phyloP scores from a whole-genome alignment of 2,797 vertebrate genomes.

The Lateolabrax maculatus region DNA sequence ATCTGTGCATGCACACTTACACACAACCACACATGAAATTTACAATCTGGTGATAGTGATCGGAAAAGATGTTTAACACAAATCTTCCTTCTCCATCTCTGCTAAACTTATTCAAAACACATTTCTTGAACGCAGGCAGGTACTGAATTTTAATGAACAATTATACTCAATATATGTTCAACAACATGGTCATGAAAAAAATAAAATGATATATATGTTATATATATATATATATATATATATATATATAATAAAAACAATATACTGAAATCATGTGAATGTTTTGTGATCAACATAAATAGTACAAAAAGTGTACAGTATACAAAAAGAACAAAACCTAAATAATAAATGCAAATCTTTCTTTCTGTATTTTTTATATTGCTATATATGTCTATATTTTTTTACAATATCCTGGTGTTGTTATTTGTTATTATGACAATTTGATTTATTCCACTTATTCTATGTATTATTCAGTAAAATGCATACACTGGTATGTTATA shows the following conservation, averaged over 20 bases:
- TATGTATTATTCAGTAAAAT: slow-evolving; percentile 77
- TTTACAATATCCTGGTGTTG: slow-evolving; percentile 25
- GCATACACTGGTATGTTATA: slow-evolving; percentile 68
- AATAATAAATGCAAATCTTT: slow-evolving; percentile 29
- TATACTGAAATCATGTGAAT: too few relatives aligned
- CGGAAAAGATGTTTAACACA: background rate
- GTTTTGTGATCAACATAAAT: background rate
- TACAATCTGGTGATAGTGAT: slow-evolving; percentile 5
- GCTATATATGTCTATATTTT: slow-evolving; percentile 16
- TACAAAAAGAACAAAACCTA: background rate
- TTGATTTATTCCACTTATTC: slow-evolving; percentile 70
- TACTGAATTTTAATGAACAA: background rate
- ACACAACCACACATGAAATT: background rate
- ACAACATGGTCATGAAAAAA: too few relatives aligned
- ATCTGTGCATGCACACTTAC: slow-evolving; percentile 7
- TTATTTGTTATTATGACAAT: slow-evolving; percentile 59
- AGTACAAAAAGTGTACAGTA: background rate
- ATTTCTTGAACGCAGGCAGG: background rate
- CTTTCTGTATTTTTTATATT: slow-evolving; percentile 13
- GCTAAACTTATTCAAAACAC: background rate
- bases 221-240: too few relatives aligned
- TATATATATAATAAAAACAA: too few relatives aligned
- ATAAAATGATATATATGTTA: too few relatives aligned
- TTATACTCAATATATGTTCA: background rate
- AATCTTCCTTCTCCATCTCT: background rate